phyloP scores from a whole-genome alignment of 37 sponge, comb jelly and placozoan species.

The Aplysina aerophoba region DNA sequence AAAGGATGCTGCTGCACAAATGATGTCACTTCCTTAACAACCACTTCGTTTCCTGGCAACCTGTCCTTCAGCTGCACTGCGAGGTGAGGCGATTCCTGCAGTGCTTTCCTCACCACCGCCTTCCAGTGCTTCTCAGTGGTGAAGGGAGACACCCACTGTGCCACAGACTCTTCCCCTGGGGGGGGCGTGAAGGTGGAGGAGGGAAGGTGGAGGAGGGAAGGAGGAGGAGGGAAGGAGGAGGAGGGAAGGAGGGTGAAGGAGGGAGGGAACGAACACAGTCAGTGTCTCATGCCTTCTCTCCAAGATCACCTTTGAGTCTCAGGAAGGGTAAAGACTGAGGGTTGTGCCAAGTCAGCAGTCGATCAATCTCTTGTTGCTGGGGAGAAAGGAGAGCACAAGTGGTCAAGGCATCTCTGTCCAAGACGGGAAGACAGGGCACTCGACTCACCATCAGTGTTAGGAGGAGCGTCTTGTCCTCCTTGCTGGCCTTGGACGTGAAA shows the following conservation, averaged over 20 bases:
- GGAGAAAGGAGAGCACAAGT: background rate
- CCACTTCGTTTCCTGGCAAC: constrained; percentile 46
- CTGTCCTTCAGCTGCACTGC: constrained; percentile 77
- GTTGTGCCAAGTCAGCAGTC: constrained; percentile 78
- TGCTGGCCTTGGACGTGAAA: background rate
- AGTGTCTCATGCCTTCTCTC: background rate
- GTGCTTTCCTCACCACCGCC: constrained; percentile 60
- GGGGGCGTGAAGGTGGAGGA: background rate
- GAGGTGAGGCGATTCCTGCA: constrained; percentile 68
- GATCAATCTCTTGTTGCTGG: constrained; percentile 62
- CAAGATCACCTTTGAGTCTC: constrained; percentile 18
- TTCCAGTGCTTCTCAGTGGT: constrained; percentile 69
- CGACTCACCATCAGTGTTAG: constrained; percentile 1
- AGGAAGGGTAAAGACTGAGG: background rate
- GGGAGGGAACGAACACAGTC: too few species aligned
- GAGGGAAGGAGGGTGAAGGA: too few species aligned
- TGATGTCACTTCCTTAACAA: constrained; percentile 51
- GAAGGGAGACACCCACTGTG: constrained; percentile 58
- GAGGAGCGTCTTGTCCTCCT: constrained; percentile 12
- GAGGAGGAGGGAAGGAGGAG: too few species aligned
- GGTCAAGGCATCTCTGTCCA: background rate
- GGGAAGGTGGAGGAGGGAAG: background rate
- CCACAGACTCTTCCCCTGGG: constrained; percentile 64
- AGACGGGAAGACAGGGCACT: background rate
- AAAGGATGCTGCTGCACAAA: constrained; percentile 61